Base-by-base conservation (phyloP, 2,797 vertebrate species). In the Enteromius radiatus region DNA sequence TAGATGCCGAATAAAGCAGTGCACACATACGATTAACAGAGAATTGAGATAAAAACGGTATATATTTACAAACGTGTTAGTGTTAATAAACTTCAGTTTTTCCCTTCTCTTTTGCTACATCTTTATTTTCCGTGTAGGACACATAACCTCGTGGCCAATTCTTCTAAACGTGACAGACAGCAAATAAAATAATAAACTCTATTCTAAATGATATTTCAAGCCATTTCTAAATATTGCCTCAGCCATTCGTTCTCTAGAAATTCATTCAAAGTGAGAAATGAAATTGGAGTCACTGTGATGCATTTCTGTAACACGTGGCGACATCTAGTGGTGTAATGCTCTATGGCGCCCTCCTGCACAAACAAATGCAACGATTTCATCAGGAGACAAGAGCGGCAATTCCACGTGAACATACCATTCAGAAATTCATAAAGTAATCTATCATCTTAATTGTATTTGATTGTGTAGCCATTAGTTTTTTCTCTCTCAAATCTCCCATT, bases 291-390 rank as follows among this genome's bases (percentile, higher is more conserved):
- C 84, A 75, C 12, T 54, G 54, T 36, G 17, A 78, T 36, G n/a
- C 61, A 36, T 38, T 84, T 80, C n/a, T 36, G 45, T 69, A 54
- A 83, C 26, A 43, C 88, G 88, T 83, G 85, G 80, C 88, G 93
- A 90, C 93, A 93, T 91, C 94, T 93, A 89, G 93, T 85, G 92
- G 90, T 63, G n/a, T n/a, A 7, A 54, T 17, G 15, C 21, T 26
- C 41, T 10, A 21, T 21, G 31, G 38, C 56, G 21, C 41, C 28
- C 21, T 67, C 17, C 6, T 1, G 38, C 36, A 45, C 33, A 52
- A 63, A 17, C 10, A 28, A 19, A 64, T 6, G 11, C 2, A 33
- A 33, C 19, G 14, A 17, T 17, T 28, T 61, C 45, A 17, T 61
- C 11, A 28, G 6, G 17, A 23, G 36, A 54, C 10, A 23, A 21